Conservation (phyloP, 2,113 vertebrate genomes). For the Centropus bengalensis region DNA sequence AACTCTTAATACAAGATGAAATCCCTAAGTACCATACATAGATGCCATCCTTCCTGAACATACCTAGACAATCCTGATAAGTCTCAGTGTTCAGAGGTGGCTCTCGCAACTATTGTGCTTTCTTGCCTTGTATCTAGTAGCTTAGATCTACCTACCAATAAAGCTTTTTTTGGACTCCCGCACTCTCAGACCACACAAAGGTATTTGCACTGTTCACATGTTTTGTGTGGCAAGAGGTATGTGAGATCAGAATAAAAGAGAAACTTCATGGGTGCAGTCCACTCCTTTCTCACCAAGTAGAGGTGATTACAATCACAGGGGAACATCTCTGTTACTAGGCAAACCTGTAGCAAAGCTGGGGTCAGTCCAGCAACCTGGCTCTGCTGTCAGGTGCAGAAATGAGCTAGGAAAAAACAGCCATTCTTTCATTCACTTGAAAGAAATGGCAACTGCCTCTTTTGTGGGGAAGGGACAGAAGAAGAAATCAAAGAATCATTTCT, state of each 20-base stretch:
- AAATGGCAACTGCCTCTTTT: neutral
- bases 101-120: neutral
- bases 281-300: neutral
- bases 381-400: neutral
- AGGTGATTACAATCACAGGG: neutral
- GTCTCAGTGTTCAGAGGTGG: neutral
- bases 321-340: neutral
- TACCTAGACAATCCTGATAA: neutral
- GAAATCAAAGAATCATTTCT: neutral
- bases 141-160: neutral
- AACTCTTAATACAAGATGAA: neutral
- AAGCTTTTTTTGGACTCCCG: neutral
- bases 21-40: fast-evolving
- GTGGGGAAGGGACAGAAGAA: neutral
- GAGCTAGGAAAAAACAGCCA: neutral
- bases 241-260: neutral
- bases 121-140: neutral
- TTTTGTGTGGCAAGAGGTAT: neutral
- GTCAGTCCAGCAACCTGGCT: neutral
- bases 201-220: neutral
- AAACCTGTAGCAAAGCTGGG: neutral
- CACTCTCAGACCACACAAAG: neutral
- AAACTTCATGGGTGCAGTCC: neutral
- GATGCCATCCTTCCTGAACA: neutral
- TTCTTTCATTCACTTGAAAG: neutral